Base-by-base conservation (phyloP, 2,113 vertebrate genomes). In the Coreoperca whiteheadi region DNA sequence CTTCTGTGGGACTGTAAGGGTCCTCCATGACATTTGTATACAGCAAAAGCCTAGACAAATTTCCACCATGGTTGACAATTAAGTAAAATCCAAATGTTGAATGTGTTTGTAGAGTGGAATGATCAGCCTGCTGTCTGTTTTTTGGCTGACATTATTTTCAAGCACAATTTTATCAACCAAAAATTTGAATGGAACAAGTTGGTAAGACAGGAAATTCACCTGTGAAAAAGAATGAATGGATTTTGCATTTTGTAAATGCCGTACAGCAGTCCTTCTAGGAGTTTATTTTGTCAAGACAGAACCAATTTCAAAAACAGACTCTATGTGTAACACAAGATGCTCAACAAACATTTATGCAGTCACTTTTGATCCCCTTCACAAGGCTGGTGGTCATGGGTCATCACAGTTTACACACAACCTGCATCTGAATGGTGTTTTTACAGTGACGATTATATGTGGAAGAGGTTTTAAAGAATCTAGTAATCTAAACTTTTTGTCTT, bases 331-430 rank as follows among this genome's bases (percentile, higher is more conserved):
- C 0, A 10, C 28, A 46, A 74, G 25, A 64, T n/a, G 41, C 64
- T 63, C 60, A 87, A 16, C 61, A 82, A 84, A 84, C 53, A 82
- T 84, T 84, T 20, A 57, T 74, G 69, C 75, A 74, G 64, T 41
- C 34, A 41, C 30, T 18, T 73, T 6, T 43, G 23, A 43, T 12
- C 39, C 0, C 28, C 3, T 20, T 32, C 21, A 25, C 8, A n/a
- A 63, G n/a, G 0, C 4, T 1, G 2, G 4, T n/a, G 60, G 30
- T n/a, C 28, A 51, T 37, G 10, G 51, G 69, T 57, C 8, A 68
- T 8, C 28, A 34, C 66, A 43, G 30, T 74, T 56, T 11, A 56
- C 59, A 37, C 43, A 48, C 51, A 54, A 50, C 32, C 5, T 70
- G 32, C 12, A 25, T 39, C 14, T 32, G 23, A 65, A 18, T 37